A percentile compares a stretch with the other conserved stretches of the same genome.
Evolutionary conservation across 2,797 vertebrate genomes (phyloP).

Genomic region (Chaetophractus vellerosus): DNA sequence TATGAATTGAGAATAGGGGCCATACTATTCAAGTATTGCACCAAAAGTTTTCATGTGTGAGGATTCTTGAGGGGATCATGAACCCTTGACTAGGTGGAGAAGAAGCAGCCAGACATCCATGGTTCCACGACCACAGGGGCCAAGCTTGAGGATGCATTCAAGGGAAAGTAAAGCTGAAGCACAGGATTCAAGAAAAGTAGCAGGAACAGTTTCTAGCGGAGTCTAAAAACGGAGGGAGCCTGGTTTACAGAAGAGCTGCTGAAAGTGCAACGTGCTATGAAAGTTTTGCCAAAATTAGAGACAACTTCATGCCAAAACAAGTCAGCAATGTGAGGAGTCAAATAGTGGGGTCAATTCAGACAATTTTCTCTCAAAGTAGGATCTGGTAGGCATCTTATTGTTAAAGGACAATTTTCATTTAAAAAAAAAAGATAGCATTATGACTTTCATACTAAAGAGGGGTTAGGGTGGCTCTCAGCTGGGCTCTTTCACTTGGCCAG

Average conservation of each 20-base stretch:
- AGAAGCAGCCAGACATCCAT: neutral
- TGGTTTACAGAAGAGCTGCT: neutral
- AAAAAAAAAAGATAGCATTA: neutral
- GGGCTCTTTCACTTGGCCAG: too few relatives aligned
- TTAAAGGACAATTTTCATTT: conserved; percentile 14
- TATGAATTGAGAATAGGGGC: neutral
- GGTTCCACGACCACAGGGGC: neutral
- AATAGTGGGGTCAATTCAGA: neutral
- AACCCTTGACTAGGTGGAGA: neutral
- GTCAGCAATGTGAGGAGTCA: neutral
- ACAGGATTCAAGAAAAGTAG: neutral
- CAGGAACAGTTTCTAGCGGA: neutral
- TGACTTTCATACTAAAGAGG: neutral
- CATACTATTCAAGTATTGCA: neutral
- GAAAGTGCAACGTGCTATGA: neutral
- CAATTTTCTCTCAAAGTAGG: neutral
- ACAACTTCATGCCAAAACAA: neutral
- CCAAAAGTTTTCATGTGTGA: neutral
- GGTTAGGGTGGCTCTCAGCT: too few relatives aligned
- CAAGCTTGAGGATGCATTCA: neutral
- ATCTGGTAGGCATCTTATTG: neutral
- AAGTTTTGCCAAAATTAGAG: neutral
- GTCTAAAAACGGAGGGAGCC: neutral
- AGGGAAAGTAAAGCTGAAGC: neutral
- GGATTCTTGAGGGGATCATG: neutral